These are phyloP conservation scores for Zaprionus nigranus DNA, from an alignment of 1,140 invertebrate species.

Conservation along the genomic window DNA sequence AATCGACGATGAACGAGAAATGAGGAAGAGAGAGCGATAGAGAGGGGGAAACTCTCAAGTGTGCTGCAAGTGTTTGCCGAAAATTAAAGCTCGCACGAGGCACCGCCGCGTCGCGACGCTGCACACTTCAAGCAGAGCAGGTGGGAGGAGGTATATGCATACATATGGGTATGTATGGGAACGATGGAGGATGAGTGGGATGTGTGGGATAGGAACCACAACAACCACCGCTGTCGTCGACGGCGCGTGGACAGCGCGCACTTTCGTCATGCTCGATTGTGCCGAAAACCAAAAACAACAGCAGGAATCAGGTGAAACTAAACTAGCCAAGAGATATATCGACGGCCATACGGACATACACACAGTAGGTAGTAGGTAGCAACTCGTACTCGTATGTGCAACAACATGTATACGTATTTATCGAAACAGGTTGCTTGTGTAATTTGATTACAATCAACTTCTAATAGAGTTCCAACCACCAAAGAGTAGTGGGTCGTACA, in stretches of 20 bases:
- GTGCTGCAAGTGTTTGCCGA: slow-evolving; percentile 55
- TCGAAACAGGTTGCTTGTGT: slow-evolving; percentile 79
- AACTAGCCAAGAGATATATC: slow-evolving; percentile 37
- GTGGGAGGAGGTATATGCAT: slow-evolving; percentile 23
- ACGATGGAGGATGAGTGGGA: slow-evolving; percentile 9
- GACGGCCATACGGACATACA: background rate
- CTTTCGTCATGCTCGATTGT: slow-evolving; percentile 80
- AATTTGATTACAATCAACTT: slow-evolving; percentile 84
- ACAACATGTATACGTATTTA: background rate
- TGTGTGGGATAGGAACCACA: slow-evolving; percentile 28
- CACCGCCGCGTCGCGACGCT: slow-evolving; percentile 31
- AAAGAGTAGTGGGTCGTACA: slow-evolving; percentile 2
- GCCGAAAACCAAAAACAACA: slow-evolving; percentile 68
- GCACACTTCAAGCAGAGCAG: slow-evolving; percentile 56
- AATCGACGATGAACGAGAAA: background rate
- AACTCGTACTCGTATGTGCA: background rate
- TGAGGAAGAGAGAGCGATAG: background rate
- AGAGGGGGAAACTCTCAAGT: slow-evolving; percentile 15
- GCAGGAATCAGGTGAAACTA: slow-evolving; percentile 3
- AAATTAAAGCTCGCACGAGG: slow-evolving; percentile 64
- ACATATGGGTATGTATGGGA: background rate
- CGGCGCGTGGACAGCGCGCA: slow-evolving; percentile 70
- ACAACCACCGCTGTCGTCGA: slow-evolving; percentile 64
- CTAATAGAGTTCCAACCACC: slow-evolving; percentile 77
- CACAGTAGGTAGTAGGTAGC: background rate